A percentile compares a stretch with the other conserved stretches of the same genome.
Conservation (phyloP, 2,113 vertebrate species). For the Corydoras sp. region DNA sequence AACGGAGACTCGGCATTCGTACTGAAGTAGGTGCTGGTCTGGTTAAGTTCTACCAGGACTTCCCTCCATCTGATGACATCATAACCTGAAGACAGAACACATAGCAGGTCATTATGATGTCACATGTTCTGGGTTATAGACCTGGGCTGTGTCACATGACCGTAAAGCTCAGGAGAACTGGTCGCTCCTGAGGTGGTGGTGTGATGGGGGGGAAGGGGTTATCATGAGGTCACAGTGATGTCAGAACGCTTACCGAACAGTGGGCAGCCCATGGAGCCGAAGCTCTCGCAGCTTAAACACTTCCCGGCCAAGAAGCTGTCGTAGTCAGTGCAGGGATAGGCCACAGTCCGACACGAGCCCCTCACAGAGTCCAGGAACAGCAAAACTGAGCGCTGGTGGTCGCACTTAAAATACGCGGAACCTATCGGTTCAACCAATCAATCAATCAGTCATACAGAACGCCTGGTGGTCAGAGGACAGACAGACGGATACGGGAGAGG, state of each 20-base stretch:
- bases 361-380: slow-evolving; percentile 75
- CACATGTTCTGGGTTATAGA: no score
- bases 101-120: neutral
- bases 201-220: no score
- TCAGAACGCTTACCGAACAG: slow-evolving; percentile 70
- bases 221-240: neutral
- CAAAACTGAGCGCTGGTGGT: slow-evolving; percentile 86
- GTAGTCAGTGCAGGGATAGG: slow-evolving; percentile 80
- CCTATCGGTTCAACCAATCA: slow-evolving; percentile 55
- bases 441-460: no score
- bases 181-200: no score
- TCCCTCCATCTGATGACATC: slow-evolving; percentile 54
- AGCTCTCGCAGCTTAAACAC: slow-evolving; percentile 71
- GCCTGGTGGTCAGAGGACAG: neutral
- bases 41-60: slow-evolving; percentile 27
- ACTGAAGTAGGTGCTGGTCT: slow-evolving; percentile 54
- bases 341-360: slow-evolving; percentile 56
- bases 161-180: neutral
- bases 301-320: slow-evolving; percentile 73
- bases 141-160: neutral
- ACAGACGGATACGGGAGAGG: neutral
- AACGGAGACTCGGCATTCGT: slow-evolving; percentile 56
- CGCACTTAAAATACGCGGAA: slow-evolving; percentile 77
- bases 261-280: slow-evolving; percentile 72
- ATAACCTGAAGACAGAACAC: slow-evolving; percentile 51